phyloP scores from a whole-genome alignment of 1,140 invertebrate genomes.

The Drosophila kurseongensis region DNA sequence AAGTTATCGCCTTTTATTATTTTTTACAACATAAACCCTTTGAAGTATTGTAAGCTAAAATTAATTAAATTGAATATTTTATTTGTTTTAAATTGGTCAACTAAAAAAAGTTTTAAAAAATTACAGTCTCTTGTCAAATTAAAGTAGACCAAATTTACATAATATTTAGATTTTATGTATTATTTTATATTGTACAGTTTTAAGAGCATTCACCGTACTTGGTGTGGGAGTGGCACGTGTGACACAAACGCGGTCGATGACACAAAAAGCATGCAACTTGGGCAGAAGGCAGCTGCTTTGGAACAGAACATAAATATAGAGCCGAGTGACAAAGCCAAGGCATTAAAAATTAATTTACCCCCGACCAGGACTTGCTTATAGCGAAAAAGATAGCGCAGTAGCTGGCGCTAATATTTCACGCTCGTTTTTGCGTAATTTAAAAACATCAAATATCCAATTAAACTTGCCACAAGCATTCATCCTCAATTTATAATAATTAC shows the following conservation, averaged over 20 bases:
- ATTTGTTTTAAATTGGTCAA: too few species aligned
- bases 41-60: too few species aligned
- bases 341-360: slow-evolving; percentile 82
- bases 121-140: too few species aligned
- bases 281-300: slow-evolving; percentile 55
- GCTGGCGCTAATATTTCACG: slow-evolving; percentile 63
- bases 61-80: too few species aligned
- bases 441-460: slow-evolving; percentile 84
- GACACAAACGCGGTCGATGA: slow-evolving; percentile 72
- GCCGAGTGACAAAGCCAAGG: slow-evolving; percentile 62
- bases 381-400: neutral
- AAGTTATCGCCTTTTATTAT: too few species aligned
- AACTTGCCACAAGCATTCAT: slow-evolving; percentile 83
- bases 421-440: slow-evolving; percentile 71
- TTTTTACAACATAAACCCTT: too few species aligned
- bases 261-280: slow-evolving; percentile 45
- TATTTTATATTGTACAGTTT: neutral
- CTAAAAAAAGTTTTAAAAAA: too few species aligned
- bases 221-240: slow-evolving; percentile 68
- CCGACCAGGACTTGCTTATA: slow-evolving; percentile 57
- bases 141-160: too few species aligned
- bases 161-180: neutral
- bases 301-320: slow-evolving; percentile 67
- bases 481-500: slow-evolving; percentile 84
- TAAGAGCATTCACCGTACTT: slow-evolving; percentile 1